phyloP scores from a whole-genome alignment of 2,113 vertebrate species.

The Illadopsis cleaveri region DNA sequence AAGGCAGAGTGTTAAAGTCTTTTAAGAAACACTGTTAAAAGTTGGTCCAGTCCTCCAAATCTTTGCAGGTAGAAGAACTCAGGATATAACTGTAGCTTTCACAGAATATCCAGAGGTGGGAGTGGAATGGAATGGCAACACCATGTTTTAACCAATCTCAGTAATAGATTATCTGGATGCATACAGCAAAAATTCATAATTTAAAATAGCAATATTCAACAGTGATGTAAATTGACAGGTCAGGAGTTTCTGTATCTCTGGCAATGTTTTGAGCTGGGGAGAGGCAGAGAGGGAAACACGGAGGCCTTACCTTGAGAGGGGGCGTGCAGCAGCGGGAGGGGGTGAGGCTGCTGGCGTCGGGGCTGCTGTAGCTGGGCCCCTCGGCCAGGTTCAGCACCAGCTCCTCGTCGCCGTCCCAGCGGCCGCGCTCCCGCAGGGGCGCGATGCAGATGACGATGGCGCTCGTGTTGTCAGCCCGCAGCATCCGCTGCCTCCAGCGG shows the following conservation, averaged over 20 bases:
- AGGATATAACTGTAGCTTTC: background rate
- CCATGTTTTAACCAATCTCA: fast-evolving
- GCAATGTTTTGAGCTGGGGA: fast-evolving
- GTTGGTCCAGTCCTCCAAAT: background rate
- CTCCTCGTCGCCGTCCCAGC: constrained; percentile 84
- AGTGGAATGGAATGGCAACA: fast-evolving
- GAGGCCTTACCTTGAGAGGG: constrained; percentile 78
- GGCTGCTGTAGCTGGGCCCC: constrained; percentile 78
- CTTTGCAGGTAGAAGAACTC: background rate
- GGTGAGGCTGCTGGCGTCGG: constrained; percentile 65
- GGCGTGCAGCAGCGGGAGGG: constrained; percentile 84
- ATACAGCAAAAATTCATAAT: fast-evolving
- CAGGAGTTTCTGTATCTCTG: fast-evolving
- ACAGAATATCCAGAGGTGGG: background rate
- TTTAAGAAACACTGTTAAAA: background rate
- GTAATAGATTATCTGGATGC: fast-evolving
- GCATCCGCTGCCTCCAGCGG: constrained; percentile 95
- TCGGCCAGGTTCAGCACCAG: constrained; percentile 87
- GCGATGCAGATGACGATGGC: constrained; percentile 93
- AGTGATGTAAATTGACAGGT: fast-evolving
- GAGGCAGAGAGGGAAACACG: fast-evolving
- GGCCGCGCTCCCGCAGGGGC: constrained; percentile 69
- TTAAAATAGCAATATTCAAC: fast-evolving
- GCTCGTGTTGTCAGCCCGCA: constrained; percentile 96
- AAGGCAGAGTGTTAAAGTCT: background rate